A percentile compares a stretch with the other conserved stretches of the same genome.
Conservation (phyloP, 2,888 invertebrate genomes). For the Synanthedon formicaeformis region DNA sequence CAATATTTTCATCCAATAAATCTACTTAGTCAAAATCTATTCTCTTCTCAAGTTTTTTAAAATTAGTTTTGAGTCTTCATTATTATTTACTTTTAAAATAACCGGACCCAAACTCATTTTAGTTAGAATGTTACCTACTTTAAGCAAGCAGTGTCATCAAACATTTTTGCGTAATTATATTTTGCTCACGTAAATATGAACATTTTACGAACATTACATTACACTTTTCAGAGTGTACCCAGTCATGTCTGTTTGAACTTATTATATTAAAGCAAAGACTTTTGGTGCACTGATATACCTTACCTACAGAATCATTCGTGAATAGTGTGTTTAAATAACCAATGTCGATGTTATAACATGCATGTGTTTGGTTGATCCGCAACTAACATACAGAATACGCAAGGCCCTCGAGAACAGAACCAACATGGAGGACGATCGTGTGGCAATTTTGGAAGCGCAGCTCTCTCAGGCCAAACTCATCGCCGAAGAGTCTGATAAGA, state of each 20-base stretch:
- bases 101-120: too few species aligned
- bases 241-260: too few species aligned
- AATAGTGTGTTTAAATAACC: slow-evolving; percentile 1
- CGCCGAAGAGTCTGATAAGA: slow-evolving; percentile 99
- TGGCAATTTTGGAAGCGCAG: slow-evolving; percentile 96
- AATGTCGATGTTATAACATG: slow-evolving; percentile 59
- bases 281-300: background rate
- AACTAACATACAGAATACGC: slow-evolving; percentile 83
- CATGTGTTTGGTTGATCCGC: slow-evolving; percentile 63
- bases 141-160: too few species aligned
- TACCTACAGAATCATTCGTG: background rate
- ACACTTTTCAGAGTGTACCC: too few species aligned
- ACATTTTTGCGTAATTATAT: too few species aligned
- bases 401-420: slow-evolving; percentile 99
- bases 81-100: too few species aligned
- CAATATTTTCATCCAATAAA: slow-evolving; percentile 31
- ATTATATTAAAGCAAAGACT: background rate
- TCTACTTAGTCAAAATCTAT: too few species aligned
- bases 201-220: too few species aligned
- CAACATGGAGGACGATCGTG: slow-evolving; percentile 99
- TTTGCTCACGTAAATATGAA: too few species aligned
- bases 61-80: too few species aligned
- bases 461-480: slow-evolving; percentile 99
- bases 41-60: too few species aligned
- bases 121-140: too few species aligned